Conservation (phyloP, 2,888 invertebrate species). For the Dolomedes plantarius region DNA sequence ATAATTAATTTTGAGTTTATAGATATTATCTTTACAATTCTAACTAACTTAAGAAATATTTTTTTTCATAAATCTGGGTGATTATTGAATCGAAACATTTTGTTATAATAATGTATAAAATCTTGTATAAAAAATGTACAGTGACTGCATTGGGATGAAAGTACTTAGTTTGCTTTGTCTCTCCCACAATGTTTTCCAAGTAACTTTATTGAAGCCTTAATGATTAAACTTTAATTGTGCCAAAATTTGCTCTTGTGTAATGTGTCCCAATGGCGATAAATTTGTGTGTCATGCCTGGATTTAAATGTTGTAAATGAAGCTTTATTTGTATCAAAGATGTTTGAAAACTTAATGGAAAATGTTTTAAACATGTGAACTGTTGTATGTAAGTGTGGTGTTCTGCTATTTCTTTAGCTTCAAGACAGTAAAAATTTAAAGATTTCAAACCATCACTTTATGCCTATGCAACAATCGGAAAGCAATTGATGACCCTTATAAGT, state of each 20-base stretch:
- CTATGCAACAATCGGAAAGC: no score
- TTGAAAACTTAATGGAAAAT: background rate
- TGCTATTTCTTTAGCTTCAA: background rate
- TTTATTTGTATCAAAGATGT: background rate
- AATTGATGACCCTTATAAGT: no score
- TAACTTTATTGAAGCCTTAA: no score
- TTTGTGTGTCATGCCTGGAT: background rate
- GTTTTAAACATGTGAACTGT: background rate
- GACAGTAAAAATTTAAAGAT: no score
- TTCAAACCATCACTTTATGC: no score
- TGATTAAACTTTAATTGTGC: conserved; percentile 1
- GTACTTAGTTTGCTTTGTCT: background rate
- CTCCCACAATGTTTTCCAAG: background rate
- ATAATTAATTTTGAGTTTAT: no score
- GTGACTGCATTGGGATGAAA: background rate
- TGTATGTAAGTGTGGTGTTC: background rate
- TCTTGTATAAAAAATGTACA: no score
- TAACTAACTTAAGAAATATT: no score
- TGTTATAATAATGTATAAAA: no score
- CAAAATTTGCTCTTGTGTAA: conserved; percentile 2
- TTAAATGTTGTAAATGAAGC: background rate
- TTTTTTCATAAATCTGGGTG: no score
- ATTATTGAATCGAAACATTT: no score
- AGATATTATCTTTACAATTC: no score
- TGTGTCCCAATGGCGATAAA: background rate